Percentiles rank a stretch among this genome's conserved stretches.
phyloP scores from a whole-genome alignment of 2,888 invertebrate species.

The Exephanes ischioxanthus region DNA sequence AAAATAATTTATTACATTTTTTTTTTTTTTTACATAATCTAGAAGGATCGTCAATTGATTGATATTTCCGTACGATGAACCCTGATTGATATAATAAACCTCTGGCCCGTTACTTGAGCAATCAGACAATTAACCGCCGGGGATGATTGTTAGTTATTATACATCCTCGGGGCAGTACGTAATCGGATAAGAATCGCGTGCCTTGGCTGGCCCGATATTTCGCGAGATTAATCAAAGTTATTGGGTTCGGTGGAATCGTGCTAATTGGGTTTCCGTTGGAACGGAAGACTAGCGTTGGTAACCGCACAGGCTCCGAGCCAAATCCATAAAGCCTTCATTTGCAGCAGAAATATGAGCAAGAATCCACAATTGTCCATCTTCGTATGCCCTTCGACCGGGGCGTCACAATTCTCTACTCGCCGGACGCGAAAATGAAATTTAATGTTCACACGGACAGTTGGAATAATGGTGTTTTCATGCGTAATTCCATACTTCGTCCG shows the following conservation, averaged over 20 bases:
- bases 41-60: slow-evolving; percentile 58
- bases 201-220: slow-evolving; percentile 19
- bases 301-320: slow-evolving; percentile 12
- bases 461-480: not conserved
- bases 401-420: not conserved
- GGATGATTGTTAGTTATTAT: slow-evolving; percentile 50
- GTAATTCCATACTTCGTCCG: not conserved
- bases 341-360: slow-evolving; percentile 4
- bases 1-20: not conserved
- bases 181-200: slow-evolving; percentile 50
- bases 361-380: not conserved
- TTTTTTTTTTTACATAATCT: slow-evolving; percentile 32
- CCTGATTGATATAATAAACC: slow-evolving; percentile 56
- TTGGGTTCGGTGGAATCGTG: slow-evolving; percentile 12
- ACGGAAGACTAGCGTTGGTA: not conserved
- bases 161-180: slow-evolving; percentile 36
- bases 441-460: not conserved
- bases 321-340: not conserved
- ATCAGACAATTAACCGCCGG: slow-evolving; percentile 58
- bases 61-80: slow-evolving; percentile 61
- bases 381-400: not conserved
- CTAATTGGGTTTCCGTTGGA: not conserved
- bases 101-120: slow-evolving; percentile 48
- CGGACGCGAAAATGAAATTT: not conserved
- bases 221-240: slow-evolving; percentile 20